Evolutionary conservation across 2,797 vertebrate species (phyloP).

Genomic region (Bucorvus abyssinicus): DNA sequence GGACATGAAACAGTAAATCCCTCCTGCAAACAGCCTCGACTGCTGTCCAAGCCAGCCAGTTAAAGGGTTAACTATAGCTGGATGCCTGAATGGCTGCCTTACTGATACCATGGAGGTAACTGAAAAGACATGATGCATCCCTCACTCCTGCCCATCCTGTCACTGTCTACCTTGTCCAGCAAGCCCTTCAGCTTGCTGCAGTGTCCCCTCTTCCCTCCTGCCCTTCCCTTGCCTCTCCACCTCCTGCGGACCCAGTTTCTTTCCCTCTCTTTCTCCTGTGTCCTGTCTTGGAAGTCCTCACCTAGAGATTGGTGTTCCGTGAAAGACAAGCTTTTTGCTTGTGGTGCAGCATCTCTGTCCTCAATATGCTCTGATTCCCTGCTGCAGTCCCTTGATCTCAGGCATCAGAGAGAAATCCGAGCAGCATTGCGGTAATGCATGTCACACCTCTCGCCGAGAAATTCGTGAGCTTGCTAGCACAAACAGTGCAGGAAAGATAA

Average conservation of each 20-base stretch:
- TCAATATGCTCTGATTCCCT: background rate
- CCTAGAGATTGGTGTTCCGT: background rate
- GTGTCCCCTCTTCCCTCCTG: background rate
- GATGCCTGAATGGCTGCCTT: constrained; percentile 77
- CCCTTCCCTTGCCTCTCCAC: background rate
- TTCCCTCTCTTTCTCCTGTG: background rate
- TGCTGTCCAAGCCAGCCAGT: constrained; percentile 55
- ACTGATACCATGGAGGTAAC: constrained; percentile 79
- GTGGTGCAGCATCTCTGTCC: background rate
- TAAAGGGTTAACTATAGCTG: constrained; percentile 63
- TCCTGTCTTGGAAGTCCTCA: background rate
- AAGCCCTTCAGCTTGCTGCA: background rate
- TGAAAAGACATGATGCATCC: constrained; percentile 27
- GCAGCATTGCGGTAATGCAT: background rate
- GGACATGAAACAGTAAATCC: constrained; percentile 61
- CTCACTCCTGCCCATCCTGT: constrained; percentile 11
- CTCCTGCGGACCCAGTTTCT: background rate
- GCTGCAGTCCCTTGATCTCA: constrained; percentile 1
- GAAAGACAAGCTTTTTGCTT: background rate
- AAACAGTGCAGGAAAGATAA: background rate
- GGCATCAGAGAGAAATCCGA: background rate
- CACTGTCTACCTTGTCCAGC: background rate
- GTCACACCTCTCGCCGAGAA: constrained; percentile 27
- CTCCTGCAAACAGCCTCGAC: constrained; percentile 49
- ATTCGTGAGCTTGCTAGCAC: background rate